Base-by-base conservation (phyloP, 2,113 vertebrate genomes). In the Leptodactylus fuscus region DNA sequence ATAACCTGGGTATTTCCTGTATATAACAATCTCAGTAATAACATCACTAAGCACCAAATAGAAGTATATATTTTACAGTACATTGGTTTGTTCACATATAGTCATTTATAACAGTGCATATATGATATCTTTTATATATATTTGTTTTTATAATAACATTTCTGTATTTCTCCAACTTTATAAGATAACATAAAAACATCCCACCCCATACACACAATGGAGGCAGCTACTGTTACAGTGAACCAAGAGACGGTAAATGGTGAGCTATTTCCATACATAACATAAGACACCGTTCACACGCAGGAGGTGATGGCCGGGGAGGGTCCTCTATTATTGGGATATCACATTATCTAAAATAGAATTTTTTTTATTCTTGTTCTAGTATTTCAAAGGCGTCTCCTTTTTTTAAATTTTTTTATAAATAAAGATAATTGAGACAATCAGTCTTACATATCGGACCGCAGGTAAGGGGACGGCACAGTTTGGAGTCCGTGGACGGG, bases 61-160 rank as follows among this genome's bases (percentile, higher is more conserved):
- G 58, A 62, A 34, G 11, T 75, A 75, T 46, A 75, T 75, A 75
- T 48, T 46, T 16, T 49, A 75, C 71, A 75, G 71, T 75, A 75
- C 38, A 44, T 20, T 12, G 38, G 70, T 46, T 69, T 38, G 11
- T 16, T 71, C 69, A 71, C 15, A 48, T 8, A 74, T 46, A 74
- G n/a, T n/a, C 38, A 70, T 36, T 8, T 18, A 0, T 67, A 4
- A 69, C 34, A 69, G 65, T 38, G 65, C 16, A 36, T 20, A 38
- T 69, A 38, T 69, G 34, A 69, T 36, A 69, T 34, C 32, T 65
- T 5, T 22, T 69, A 69, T 10, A 69, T n/a, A n/a, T n/a, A n/a
- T n/a, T n/a, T n/a, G n/a, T n/a, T n/a, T n/a, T n/a, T n/a, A n/a
- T n/a, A n/a, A n/a, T 36, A 36, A 38, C 32, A 22, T 20, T 69